These are phyloP conservation scores for Salpingus planirostris DNA, from an alignment of 2,888 invertebrate species.

Conservation along the genomic window DNA sequence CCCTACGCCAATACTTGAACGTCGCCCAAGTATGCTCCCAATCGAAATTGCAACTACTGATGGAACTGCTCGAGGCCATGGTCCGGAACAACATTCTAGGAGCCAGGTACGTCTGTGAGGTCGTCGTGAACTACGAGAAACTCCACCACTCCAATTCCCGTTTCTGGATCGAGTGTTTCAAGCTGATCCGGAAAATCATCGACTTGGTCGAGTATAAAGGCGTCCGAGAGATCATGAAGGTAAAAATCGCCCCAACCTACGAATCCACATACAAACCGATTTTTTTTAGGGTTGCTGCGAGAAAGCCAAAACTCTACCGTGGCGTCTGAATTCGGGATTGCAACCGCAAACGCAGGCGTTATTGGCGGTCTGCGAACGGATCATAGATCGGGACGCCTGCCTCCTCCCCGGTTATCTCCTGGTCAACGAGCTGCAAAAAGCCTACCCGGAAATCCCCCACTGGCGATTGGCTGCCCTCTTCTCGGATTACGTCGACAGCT, in stretches of 20 bases:
- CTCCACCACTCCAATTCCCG: conserved; percentile 71
- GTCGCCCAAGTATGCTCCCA: conserved; percentile 64
- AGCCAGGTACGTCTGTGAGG: conserved; percentile 80
- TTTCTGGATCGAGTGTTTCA: conserved; percentile 87
- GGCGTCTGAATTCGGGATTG: conserved; percentile 67
- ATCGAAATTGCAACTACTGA: conserved; percentile 64
- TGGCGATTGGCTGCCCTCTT: conserved; percentile 86
- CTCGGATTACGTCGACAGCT: conserved; percentile 85
- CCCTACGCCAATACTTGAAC: conserved; percentile 65
- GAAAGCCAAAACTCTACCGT: conserved; percentile 75
- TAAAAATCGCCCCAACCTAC: no score
- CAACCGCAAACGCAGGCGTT: conserved; percentile 75
- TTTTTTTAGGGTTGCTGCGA: conserved; percentile 66
- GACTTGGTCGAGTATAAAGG: conserved; percentile 94
- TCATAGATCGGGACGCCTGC: conserved; percentile 88
- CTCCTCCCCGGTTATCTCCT: conserved; percentile 91
- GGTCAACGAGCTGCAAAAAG: conserved; percentile 89
- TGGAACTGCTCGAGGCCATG: conserved; percentile 65
- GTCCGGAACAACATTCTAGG: conserved; percentile 60
- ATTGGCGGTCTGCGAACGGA: conserved; percentile 73
- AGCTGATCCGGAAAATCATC: conserved; percentile 74
- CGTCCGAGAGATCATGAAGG: conserved; percentile 71
- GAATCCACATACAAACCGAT: no score
- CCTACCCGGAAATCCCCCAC: conserved; percentile 81
- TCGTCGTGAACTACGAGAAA: conserved; percentile 73